These are phyloP conservation scores for Nephrotoma guestfalica DNA, from an alignment of 2,888 invertebrate genomes.

Conservation along the genomic window DNA sequence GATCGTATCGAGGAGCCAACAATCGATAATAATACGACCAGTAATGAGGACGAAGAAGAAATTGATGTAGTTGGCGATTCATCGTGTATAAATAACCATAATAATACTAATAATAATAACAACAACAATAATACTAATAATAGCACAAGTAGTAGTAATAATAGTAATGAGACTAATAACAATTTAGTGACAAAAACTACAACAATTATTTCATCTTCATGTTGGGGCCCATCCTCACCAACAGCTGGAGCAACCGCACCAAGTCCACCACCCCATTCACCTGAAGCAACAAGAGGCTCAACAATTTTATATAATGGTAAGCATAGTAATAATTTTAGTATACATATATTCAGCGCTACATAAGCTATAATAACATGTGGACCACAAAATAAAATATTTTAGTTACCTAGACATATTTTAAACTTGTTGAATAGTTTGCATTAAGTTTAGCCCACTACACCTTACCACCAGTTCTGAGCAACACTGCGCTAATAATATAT, in stretches of 20 bases:
- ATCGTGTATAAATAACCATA: slow-evolving; percentile 13
- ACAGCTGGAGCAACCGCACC: slow-evolving; percentile 63
- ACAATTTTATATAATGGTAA: slow-evolving; percentile 66
- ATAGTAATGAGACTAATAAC: slow-evolving; percentile 12
- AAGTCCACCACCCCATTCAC: slow-evolving; percentile 53
- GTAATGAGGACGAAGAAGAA: slow-evolving; percentile 57
- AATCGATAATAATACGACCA: slow-evolving; percentile 26
- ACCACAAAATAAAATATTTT: neutral
- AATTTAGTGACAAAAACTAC: slow-evolving; percentile 18
- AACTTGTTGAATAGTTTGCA: neutral
- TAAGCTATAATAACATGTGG: neutral
- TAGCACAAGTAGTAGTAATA: slow-evolving; percentile 15
- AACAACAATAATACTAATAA: slow-evolving; percentile 22
- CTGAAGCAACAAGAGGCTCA: slow-evolving; percentile 46
- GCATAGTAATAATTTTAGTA: slow-evolving; percentile 19
- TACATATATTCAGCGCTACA: neutral
- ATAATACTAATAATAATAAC: slow-evolving; percentile 18
- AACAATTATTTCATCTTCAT: slow-evolving; percentile 33
- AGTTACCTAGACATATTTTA: neutral
- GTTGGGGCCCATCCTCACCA: slow-evolving; percentile 61
- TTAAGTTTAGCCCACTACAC: neutral
- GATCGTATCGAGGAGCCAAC: slow-evolving; percentile 40
- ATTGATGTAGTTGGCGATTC: slow-evolving; percentile 74
- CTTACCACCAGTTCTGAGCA: neutral
- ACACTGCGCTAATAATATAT: neutral